These are phyloP conservation scores for Sphyrna mokarran DNA, from an alignment of 2,113 vertebrate genomes.

Conservation along the genomic window DNA sequence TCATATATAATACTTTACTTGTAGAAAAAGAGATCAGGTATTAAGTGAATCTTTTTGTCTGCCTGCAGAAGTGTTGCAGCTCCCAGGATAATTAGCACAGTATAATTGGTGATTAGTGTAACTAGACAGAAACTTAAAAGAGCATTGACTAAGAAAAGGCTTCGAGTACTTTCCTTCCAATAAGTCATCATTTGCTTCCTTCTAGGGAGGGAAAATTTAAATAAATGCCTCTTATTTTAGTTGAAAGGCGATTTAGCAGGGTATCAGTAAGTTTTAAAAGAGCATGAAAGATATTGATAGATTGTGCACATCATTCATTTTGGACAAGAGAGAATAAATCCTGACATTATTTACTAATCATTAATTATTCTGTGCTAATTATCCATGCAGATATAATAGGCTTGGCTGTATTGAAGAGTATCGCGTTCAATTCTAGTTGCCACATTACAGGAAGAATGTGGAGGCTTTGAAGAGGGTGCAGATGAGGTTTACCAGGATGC, in stretches of 20 bases:
- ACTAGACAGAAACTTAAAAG: not conserved
- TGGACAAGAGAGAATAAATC: not conserved
- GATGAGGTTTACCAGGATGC: too few relatives aligned
- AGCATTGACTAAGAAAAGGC: not conserved
- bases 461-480: too few relatives aligned
- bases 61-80: not conserved
- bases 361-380: not conserved
- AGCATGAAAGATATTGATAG: not conserved
- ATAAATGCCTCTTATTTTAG: not conserved
- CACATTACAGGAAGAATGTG: too few relatives aligned
- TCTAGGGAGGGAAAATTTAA: not conserved
- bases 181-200: not conserved
- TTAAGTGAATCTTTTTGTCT: conserved; percentile 15
- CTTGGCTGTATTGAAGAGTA: too few relatives aligned
- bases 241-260: not conserved
- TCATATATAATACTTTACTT: not conserved
- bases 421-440: too few relatives aligned
- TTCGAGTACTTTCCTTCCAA: not conserved
- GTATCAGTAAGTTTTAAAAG: not conserved
- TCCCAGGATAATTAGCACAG: not conserved
- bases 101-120: conserved; percentile 10
- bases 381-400: not conserved
- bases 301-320: not conserved
- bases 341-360: not conserved
- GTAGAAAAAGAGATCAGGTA: not conserved